Base-by-base conservation (phyloP, 2,797 vertebrate genomes). In the Macropodus opercularis region DNA sequence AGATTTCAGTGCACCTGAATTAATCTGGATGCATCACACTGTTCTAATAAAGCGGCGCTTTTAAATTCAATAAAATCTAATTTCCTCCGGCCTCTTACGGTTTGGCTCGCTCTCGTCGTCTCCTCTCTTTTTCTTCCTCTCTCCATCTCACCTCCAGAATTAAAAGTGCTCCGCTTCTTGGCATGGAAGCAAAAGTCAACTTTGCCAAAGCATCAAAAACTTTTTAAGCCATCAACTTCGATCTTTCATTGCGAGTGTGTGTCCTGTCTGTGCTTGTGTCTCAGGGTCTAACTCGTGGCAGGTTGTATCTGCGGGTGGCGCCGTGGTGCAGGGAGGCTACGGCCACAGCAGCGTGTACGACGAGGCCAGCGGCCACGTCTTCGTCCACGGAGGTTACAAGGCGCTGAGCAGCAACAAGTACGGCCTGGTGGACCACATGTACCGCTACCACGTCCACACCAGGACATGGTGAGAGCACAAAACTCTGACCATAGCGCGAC, bases 301-400 rank as follows among this genome's bases (percentile, higher is more conserved):
- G 22, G 94, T 96, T 8, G 92, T 95, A 15, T 93, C 96, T 63
- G 94, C 93, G 0, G 92, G 89, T 73, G 97, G 96, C 10, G 96
- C 95, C 1, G 93, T 95, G 70, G 95, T 95, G 3, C 95, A 96
- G 87, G 96, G 96, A 27, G 96, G 95, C 32, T 98, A 96, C 17
- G 95, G 96, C 35, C 96, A 98, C 80, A 96, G 94, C 54, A 98
- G 96, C 54, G 94, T 94, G 51, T 96, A 94, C 24, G 94, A 98
- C 46, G 78, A 89, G 6, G 76, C 91, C 80, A 95, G 94, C 29
- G 92, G 93, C 66, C 93, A 92, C 6, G 69, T 97, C 65, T 97
- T 95, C 14, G 88, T 97, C 63, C 96, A 98, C 22, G 96, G 96
- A 24, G 96, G 96, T 40, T 98, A 96, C 91, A 98, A 96, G 89